Evolutionary conservation across 2,888 invertebrate genomes (phyloP).

Genomic region (Panzeria rudis): DNA sequence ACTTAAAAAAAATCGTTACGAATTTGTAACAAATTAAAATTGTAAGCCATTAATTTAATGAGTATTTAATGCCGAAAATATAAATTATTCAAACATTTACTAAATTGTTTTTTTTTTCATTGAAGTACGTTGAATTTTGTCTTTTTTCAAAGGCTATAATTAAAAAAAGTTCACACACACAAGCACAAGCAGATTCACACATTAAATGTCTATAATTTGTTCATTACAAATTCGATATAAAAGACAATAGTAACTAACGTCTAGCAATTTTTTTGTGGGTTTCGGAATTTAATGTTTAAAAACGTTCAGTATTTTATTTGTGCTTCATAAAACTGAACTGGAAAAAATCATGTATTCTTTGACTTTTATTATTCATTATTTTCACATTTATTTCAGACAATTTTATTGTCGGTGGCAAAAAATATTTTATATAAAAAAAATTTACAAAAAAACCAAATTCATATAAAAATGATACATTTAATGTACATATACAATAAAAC

Average conservation of each 20-base stretch:
- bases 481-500: conserved; percentile 1
- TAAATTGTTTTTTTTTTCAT: background rate
- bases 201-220: conserved; percentile 29
- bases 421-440: conserved; percentile 8
- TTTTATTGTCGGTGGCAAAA: conserved; percentile 72
- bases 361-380: conserved; percentile 83
- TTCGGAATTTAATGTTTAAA: conserved; percentile 35
- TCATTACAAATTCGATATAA: conserved; percentile 53
- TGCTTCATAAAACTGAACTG: conserved; percentile 67
- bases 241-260: conserved; percentile 47
- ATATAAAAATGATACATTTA: conserved; percentile 47
- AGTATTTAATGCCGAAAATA: conserved; percentile 23
- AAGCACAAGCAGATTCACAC: background rate
- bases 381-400: conserved; percentile 79
- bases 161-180: conserved; percentile 11
- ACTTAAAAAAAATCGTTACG: no score
- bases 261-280: conserved; percentile 11
- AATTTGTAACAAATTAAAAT: conserved; percentile 27
- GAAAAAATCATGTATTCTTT: conserved; percentile 79
- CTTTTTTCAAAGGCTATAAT: conserved; percentile 36
- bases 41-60: conserved; percentile 28
- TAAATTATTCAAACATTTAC: conserved; percentile 41
- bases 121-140: conserved; percentile 19
- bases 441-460: conserved; percentile 31
- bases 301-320: conserved; percentile 50